Evolutionary conservation across 1,140 invertebrate genomes (phyloP).

Genomic region (Cheumatopsyche charites): DNA sequence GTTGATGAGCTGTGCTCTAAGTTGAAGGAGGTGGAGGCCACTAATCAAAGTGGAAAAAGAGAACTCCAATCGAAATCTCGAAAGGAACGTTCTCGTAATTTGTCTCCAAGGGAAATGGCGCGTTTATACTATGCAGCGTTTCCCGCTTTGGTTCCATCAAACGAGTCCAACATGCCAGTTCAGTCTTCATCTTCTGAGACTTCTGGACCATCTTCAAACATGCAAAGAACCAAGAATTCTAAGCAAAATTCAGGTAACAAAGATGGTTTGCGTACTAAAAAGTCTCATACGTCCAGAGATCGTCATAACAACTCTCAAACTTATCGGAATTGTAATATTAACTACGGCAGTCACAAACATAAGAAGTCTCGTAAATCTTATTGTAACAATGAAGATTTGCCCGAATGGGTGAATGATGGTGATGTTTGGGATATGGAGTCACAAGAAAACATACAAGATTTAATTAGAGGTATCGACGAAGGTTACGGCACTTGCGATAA

Average conservation of each 20-base stretch:
- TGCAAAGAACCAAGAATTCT: slow-evolving; percentile 51
- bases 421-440: slow-evolving; percentile 61
- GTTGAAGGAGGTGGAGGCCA: slow-evolving; percentile 55
- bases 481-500: slow-evolving; percentile 61
- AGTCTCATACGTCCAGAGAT: slow-evolving; percentile 52
- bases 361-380: slow-evolving; percentile 51
- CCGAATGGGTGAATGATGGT: slow-evolving; percentile 60
- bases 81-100: slow-evolving; percentile 45
- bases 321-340: slow-evolving; percentile 54
- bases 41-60: slow-evolving; percentile 43
- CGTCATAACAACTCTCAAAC: slow-evolving; percentile 58
- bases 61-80: slow-evolving; percentile 40
- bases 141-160: slow-evolving; percentile 59
- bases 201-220: slow-evolving; percentile 47
- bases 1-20: slow-evolving; percentile 66
- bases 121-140: slow-evolving; percentile 62
- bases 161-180: slow-evolving; percentile 17
- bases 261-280: slow-evolving; percentile 56
- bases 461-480: slow-evolving; percentile 59
- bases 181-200: not conserved
- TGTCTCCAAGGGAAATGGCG: slow-evolving; percentile 60
- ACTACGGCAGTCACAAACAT: slow-evolving; percentile 54
- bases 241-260: slow-evolving; percentile 55
- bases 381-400: slow-evolving; percentile 57
- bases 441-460: slow-evolving; percentile 60